phyloP scores from a whole-genome alignment of 2,888 invertebrate genomes.

The Spatulosminthurus flaviceps region DNA sequence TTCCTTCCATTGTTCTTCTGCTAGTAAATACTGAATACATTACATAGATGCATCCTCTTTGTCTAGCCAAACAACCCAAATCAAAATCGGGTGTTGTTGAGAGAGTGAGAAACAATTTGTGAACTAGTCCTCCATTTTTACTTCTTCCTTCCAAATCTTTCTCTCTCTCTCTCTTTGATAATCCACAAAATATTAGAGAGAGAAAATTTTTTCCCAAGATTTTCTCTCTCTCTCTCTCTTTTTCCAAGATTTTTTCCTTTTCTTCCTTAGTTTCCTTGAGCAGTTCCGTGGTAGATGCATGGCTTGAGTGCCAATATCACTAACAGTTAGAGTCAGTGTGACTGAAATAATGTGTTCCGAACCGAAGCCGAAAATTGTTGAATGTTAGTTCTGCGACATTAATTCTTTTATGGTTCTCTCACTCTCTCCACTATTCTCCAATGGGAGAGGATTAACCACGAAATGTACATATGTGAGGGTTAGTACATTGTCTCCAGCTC shows the following conservation, averaged over 20 bases:
- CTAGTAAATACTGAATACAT: conserved; percentile 45
- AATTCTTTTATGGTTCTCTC: conserved; percentile 53
- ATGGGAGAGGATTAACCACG: too few relatives aligned
- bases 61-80: not conserved
- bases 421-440: too few relatives aligned
- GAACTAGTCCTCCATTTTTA: not conserved
- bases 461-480: too few relatives aligned
- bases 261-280: not conserved
- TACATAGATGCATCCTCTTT: conserved; percentile 5
- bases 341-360: conserved; percentile 62
- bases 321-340: conserved; percentile 61
- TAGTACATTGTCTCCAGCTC: conserved; percentile 53
- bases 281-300: not conserved
- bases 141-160: not conserved
- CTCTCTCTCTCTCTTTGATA: not conserved
- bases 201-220: too few relatives aligned
- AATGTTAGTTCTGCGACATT: conserved; percentile 64
- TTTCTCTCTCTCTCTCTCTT: not conserved
- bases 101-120: conserved; percentile 4
- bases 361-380: conserved; percentile 63
- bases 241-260: not conserved
- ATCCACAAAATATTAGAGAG: not conserved
- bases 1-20: conserved; percentile 40
- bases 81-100: too few relatives aligned
- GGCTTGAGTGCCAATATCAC: conserved; percentile 59